These are phyloP conservation scores for Silurus meridionalis DNA, from an alignment of 2,113 vertebrate genomes.

Conservation along the genomic window DNA sequence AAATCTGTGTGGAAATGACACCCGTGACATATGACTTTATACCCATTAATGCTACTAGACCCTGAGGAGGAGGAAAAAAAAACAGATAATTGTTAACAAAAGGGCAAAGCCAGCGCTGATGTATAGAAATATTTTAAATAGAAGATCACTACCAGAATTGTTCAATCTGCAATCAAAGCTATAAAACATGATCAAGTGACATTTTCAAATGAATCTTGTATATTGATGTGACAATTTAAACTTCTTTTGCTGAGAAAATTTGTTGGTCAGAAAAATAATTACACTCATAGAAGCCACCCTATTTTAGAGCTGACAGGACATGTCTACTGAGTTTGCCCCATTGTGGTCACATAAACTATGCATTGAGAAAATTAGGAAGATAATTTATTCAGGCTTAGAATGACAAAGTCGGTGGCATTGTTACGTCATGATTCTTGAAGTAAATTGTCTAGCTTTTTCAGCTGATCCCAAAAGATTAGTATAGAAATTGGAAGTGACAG, in stretches of 20 bases:
- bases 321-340: neutral
- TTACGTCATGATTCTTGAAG: neutral
- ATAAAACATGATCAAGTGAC: neutral
- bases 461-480: too few relatives aligned
- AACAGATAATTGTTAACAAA: neutral
- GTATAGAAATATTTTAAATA: neutral
- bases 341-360: neutral
- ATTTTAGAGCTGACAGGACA: neutral
- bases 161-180: neutral
- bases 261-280: neutral
- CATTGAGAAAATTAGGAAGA: neutral
- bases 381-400: neutral
- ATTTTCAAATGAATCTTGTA: neutral
- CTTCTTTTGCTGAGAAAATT: neutral
- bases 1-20: slow-evolving; percentile 5
- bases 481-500: too few relatives aligned
- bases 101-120: neutral
- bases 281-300: neutral
- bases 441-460: neutral
- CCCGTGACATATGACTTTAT: neutral
- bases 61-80: neutral
- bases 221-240: neutral
- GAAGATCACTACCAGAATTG: neutral
- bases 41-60: slow-evolving; percentile 1
- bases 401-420: neutral